These are phyloP conservation scores for Zosterops hypoxanthus DNA, from an alignment of 2,113 vertebrate genomes.

Conservation along the genomic window DNA sequence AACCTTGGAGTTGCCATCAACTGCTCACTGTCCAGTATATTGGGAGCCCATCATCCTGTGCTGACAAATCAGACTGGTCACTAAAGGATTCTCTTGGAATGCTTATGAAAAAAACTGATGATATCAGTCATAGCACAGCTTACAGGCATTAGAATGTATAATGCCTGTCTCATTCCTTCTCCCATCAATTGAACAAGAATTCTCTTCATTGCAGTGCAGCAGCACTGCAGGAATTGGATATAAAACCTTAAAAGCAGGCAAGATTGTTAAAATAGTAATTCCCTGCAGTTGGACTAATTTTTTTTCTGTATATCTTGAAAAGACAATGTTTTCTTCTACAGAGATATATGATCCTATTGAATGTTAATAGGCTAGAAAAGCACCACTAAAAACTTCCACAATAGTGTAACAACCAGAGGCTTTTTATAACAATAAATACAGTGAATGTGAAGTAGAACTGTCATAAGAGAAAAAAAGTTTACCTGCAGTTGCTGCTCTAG, in stretches of 20 bases:
- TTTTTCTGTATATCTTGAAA: not conserved
- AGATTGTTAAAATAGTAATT: not conserved
- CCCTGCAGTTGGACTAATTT: not conserved
- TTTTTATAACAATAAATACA: not conserved
- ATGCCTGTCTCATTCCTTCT: not conserved
- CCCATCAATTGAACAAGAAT: not conserved
- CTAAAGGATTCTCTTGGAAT: not conserved
- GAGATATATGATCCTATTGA: not conserved
- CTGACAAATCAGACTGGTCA: not conserved
- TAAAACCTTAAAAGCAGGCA: not conserved
- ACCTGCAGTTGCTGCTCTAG: slow-evolving; percentile 88
- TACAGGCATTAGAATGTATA: not conserved
- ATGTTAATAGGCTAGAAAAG: not conserved
- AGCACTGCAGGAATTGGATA: not conserved
- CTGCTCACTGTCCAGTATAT: not conserved
- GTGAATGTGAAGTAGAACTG: not conserved
- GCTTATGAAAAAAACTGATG: not conserved
- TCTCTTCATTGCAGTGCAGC: not conserved
- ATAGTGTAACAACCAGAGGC: not conserved
- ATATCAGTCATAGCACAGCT: not conserved
- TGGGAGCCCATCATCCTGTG: not conserved
- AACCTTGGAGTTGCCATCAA: not conserved
- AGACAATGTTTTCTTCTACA: not conserved
- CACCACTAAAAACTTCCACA: not conserved
- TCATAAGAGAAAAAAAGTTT: not conserved